Conservation (phyloP, 2,888 invertebrate species). For the Argyra leucocephala region DNA sequence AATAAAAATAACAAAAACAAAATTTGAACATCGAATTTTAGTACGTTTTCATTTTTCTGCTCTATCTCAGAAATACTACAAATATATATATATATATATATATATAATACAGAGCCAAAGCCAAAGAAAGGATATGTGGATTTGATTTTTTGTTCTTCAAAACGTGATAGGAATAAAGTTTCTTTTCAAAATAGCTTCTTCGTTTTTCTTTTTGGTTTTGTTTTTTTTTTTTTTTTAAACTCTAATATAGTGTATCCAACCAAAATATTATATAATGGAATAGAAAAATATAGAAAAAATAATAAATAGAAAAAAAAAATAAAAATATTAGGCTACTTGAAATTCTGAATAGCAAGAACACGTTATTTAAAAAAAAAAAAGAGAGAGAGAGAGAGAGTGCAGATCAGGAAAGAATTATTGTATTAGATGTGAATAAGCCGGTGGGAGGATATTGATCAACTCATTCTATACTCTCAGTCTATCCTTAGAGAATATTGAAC, state of each 20-base stretch:
- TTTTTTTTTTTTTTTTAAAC: not conserved
- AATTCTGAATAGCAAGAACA: not conserved
- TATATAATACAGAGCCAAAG: not conserved
- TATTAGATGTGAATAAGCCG: not conserved
- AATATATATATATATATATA: not conserved
- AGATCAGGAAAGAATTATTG: constrained; percentile 6
- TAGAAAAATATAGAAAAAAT: no score
- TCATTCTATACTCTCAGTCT: not conserved
- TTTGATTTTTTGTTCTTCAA: constrained; percentile 22
- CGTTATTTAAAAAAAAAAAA: constrained; percentile 6
- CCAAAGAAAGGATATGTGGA: constrained; percentile 16
- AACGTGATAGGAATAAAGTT: constrained; percentile 20
- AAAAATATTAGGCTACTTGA: not conserved
- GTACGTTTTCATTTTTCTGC: constrained; percentile 6
- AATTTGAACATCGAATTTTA: not conserved
- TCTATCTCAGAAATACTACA: not conserved
- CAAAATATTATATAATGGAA: no score
- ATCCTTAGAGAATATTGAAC: not conserved
- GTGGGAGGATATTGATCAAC: not conserved
- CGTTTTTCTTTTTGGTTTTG: not conserved
- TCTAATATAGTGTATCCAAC: no score
- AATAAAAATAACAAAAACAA: not conserved
- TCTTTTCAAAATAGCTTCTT: not conserved
- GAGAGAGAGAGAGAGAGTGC: no score
- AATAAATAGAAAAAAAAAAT: not conserved